A percentile compares a stretch with the other conserved stretches of the same genome.
Conservation (phyloP, 2,888 invertebrate genomes). For the Invenusta paracnida region DNA sequence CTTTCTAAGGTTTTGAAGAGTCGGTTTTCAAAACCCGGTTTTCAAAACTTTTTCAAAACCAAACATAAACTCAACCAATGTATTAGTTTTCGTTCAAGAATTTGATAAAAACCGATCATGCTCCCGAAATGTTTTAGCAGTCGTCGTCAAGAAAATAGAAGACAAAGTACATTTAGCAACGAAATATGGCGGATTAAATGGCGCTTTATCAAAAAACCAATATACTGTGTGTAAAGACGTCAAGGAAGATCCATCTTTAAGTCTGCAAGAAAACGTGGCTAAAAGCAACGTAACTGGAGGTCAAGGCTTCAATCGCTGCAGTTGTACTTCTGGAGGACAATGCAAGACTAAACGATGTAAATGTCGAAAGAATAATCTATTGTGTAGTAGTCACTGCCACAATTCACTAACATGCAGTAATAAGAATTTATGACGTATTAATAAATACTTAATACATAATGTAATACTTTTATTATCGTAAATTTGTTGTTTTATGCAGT, state of each 20-base stretch:
- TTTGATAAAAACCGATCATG: background rate
- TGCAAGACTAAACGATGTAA: conserved; percentile 3
- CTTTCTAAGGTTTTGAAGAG: no score
- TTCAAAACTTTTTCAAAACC: no score
- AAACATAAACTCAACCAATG: no score
- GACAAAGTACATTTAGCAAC: background rate
- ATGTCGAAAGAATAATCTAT: background rate
- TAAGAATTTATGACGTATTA: background rate
- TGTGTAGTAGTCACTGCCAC: background rate
- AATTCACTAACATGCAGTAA: conserved; percentile 6
- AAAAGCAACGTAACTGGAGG: background rate
- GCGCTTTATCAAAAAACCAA: conserved; percentile 2
- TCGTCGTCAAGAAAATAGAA: conserved; percentile 21
- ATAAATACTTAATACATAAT: conserved; percentile 9
- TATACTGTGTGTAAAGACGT: background rate
- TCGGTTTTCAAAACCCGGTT: no score
- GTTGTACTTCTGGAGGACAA: conserved; percentile 17
- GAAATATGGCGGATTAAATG: background rate
- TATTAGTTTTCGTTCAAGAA: conserved; percentile 11
- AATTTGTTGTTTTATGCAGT: no score
- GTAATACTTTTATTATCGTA: no score
- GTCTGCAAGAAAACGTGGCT: background rate
- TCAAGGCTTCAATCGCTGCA: conserved; percentile 21
- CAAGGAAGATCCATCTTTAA: conserved; percentile 13
- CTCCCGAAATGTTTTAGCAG: background rate